These are phyloP conservation scores for Aurelia aurita DNA, from an alignment of 30 jellyfish, hydroid and myxozoan genomes.

Conservation along the genomic window DNA sequence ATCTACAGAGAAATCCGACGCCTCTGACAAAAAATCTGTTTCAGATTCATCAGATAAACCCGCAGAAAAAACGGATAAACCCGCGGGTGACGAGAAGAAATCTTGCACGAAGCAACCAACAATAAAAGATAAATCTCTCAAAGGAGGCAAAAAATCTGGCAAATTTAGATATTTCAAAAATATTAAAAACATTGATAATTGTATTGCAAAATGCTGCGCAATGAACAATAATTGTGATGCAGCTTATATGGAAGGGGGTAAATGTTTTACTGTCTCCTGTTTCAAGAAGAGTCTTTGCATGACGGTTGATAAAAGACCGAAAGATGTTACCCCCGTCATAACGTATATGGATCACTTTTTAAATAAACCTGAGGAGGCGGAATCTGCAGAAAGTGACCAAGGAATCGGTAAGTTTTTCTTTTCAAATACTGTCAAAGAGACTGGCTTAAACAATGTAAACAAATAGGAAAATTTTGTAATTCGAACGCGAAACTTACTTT, in stretches of 20 bases:
- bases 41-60: slow-evolving; percentile 22
- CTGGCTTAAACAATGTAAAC: no score
- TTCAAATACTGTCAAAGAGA: no score
- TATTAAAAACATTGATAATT: slow-evolving; percentile 71
- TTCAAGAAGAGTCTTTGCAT: slow-evolving; percentile 81
- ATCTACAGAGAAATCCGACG: not conserved
- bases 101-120: slow-evolving; percentile 63
- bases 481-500: no score
- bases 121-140: slow-evolving; percentile 65
- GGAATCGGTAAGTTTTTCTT: slow-evolving; percentile 68
- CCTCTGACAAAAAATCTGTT: slow-evolving; percentile 5
- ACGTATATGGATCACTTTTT: slow-evolving; percentile 92
- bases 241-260: slow-evolving; percentile 94
- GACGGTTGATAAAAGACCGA: slow-evolving; percentile 79
- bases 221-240: slow-evolving; percentile 83
- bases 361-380: slow-evolving; percentile 86
- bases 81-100: slow-evolving; percentile 26
- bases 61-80: slow-evolving; percentile 55
- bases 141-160: slow-evolving; percentile 97
- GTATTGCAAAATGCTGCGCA: slow-evolving; percentile 88
- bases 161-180: slow-evolving; percentile 77
- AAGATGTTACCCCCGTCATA: slow-evolving; percentile 68
- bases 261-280: slow-evolving; percentile 83
- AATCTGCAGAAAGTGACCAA: slow-evolving; percentile 78
- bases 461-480: no score